Evolutionary conservation across 2,113 vertebrate genomes (phyloP).

Genomic region (Heliornis fulica): DNA sequence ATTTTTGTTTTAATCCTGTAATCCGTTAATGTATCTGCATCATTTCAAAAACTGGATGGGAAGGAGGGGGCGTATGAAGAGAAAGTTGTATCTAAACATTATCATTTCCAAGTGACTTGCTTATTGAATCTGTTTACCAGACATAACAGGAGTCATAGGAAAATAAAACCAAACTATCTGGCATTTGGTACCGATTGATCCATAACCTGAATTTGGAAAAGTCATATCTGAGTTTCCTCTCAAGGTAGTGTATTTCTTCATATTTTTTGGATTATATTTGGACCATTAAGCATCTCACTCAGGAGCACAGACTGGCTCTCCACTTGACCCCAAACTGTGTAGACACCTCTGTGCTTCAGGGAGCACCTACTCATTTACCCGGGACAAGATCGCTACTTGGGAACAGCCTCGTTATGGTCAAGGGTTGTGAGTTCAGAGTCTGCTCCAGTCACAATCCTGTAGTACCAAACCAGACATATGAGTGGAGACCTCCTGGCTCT

Average conservation of each 20-base stretch:
- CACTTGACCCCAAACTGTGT: background rate
- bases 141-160: background rate
- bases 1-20: background rate
- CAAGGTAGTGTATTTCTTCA: background rate
- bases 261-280: background rate
- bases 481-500: background rate
- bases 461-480: rapidly evolving
- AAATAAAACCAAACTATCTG: background rate
- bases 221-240: rapidly evolving
- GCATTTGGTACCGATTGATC: background rate
- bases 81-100: background rate
- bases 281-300: background rate
- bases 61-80: background rate
- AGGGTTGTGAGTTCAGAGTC: background rate
- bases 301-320: background rate
- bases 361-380: background rate
- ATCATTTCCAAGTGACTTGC: background rate
- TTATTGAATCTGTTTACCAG: background rate
- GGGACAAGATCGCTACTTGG: background rate
- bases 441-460: rapidly evolving
- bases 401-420: background rate
- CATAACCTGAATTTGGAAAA: background rate
- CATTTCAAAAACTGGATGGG: background rate
- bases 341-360: background rate
- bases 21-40: background rate